Percentiles rank a stretch among this genome's conserved stretches.
Conservation (phyloP, 2,113 vertebrate genomes). For the Coturnix japonica region DNA sequence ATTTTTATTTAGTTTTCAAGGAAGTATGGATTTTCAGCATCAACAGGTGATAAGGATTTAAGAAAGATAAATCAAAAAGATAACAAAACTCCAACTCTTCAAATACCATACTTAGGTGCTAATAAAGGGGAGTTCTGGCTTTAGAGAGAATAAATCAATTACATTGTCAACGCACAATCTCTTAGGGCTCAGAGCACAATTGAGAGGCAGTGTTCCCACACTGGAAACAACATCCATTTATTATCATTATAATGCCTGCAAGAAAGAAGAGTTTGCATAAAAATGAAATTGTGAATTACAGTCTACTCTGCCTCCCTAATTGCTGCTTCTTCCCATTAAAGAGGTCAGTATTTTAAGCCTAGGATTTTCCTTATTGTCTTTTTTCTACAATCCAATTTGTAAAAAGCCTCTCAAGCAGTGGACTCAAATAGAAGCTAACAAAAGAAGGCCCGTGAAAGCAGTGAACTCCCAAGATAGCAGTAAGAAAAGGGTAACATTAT, state of each 20-base stretch:
- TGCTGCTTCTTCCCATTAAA: neutral
- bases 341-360: neutral
- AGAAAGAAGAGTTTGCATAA: slow-evolving; percentile 16
- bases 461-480: neutral
- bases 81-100: slow-evolving; percentile 21
- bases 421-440: neutral
- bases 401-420: neutral
- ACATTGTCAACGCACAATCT: slow-evolving; percentile 17
- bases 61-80: neutral
- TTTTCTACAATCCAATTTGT: neutral
- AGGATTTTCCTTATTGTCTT: neutral
- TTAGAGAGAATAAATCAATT: slow-evolving; percentile 28
- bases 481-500: neutral
- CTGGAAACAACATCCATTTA: slow-evolving; percentile 14
- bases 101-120: neutral
- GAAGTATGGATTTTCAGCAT: neutral
- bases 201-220: neutral
- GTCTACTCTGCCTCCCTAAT: neutral
- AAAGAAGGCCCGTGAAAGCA: neutral
- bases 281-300: slow-evolving; percentile 44
- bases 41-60: neutral
- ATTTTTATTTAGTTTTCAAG: neutral
- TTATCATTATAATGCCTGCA: slow-evolving; percentile 39
- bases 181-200: neutral
- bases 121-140: slow-evolving; percentile 13